Conservation (phyloP, 2,888 invertebrate species). For the Priocnemis perturbator region DNA sequence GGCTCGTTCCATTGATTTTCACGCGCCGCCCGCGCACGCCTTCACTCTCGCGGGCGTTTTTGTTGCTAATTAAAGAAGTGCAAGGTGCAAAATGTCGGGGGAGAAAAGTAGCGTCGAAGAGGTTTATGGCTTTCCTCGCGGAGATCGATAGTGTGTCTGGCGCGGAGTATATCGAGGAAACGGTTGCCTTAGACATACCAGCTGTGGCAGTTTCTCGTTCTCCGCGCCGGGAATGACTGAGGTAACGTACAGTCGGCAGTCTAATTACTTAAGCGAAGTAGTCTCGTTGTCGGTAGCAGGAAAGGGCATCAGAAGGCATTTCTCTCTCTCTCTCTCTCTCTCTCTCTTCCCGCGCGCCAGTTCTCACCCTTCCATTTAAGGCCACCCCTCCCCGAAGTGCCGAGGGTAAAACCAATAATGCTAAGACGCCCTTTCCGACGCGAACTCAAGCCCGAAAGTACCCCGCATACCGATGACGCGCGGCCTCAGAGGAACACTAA, state of each 20-base stretch:
- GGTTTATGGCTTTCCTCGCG: not conserved
- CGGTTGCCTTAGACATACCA: conserved; percentile 16
- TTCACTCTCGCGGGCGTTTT: too few relatives aligned
- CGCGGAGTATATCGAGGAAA: conserved; percentile 5
- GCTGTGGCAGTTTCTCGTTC: conserved; percentile 50
- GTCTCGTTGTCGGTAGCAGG: conserved; percentile 59
- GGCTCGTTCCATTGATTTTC: conserved; percentile 36
- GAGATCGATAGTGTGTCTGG: conserved; percentile 5
- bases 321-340: conserved; percentile 35
- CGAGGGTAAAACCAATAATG: conserved; percentile 73
- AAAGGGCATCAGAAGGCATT: conserved; percentile 40
- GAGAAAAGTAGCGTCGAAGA: conserved; percentile 1
- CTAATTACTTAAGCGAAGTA: conserved; percentile 72
- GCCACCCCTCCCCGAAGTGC: conserved; percentile 44
- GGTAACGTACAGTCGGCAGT: conserved; percentile 69
- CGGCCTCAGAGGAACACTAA: conserved; percentile 68
- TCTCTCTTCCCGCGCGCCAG: conserved; percentile 29
- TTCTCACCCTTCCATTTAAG: conserved; percentile 47
- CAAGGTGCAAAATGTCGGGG: not conserved
- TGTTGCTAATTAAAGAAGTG: conserved; percentile 4
- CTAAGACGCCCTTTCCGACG: conserved; percentile 64
- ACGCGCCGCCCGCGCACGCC: not conserved
- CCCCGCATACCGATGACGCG: conserved; percentile 64
- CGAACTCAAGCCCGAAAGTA: conserved; percentile 54
- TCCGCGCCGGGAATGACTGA: conserved; percentile 59